Evolutionary conservation across 2,888 invertebrate genomes (phyloP).

Genomic region (Caenorhabditis angaria): DNA sequence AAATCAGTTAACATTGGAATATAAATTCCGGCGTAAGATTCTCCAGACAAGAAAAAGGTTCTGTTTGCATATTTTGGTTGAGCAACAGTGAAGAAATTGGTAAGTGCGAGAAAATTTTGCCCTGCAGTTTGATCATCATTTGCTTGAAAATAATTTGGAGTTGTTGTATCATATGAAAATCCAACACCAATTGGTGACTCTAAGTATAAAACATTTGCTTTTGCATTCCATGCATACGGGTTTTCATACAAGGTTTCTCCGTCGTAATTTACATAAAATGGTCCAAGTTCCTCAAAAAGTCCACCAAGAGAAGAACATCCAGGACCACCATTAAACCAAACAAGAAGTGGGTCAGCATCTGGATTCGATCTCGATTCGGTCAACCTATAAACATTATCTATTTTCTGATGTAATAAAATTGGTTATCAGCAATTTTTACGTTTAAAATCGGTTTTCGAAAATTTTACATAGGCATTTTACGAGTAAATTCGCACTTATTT

Average conservation of each 20-base stretch:
- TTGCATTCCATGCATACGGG: slow-evolving; percentile 71
- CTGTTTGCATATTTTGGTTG: slow-evolving; percentile 73
- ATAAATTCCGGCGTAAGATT: slow-evolving; percentile 75
- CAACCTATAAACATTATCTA: slow-evolving; percentile 69
- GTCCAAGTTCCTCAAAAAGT: slow-evolving; percentile 72
- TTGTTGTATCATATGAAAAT: slow-evolving; percentile 68
- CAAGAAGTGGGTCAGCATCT: slow-evolving; percentile 73
- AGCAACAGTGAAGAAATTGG: slow-evolving; percentile 74
- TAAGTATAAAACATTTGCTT: slow-evolving; percentile 75
- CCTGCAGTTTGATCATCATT: slow-evolving; percentile 61
- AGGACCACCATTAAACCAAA: slow-evolving; percentile 74
- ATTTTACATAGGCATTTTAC: too few relatives aligned
- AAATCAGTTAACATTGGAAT: slow-evolving; percentile 73
- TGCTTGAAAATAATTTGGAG: slow-evolving; percentile 40
- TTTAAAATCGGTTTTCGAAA: neutral
- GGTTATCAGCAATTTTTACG: slow-evolving; percentile 2
- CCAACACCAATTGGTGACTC: slow-evolving; percentile 74
- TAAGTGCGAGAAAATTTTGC: slow-evolving; percentile 74
- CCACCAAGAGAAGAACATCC: slow-evolving; percentile 63
- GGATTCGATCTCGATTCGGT: slow-evolving; percentile 73
- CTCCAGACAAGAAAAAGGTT: slow-evolving; percentile 75
- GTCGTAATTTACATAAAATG: slow-evolving; percentile 72
- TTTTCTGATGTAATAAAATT: neutral
- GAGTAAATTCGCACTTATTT: too few relatives aligned
- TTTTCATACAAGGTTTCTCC: slow-evolving; percentile 68